Evolutionary conservation across 2,888 invertebrate species (phyloP).

Genomic region (Agrochola lychnidis): DNA sequence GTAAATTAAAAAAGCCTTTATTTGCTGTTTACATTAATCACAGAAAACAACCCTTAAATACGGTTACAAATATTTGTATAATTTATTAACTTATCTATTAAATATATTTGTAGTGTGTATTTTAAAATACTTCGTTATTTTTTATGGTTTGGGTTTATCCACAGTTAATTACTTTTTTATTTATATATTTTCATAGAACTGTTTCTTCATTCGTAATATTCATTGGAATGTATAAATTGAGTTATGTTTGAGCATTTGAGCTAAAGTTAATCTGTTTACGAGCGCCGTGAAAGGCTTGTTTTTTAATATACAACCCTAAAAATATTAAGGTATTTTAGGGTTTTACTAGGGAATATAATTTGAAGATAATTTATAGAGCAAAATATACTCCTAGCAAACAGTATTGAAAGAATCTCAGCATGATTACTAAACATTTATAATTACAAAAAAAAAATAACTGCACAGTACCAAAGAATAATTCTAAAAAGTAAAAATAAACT

Average conservation of each 20-base stretch:
- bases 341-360: neutral
- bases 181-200: neutral
- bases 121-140: neutral
- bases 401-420: neutral
- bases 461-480: neutral
- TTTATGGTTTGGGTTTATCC: neutral
- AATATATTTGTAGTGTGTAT: constrained; percentile 1
- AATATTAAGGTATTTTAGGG: neutral
- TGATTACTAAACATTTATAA: neutral
- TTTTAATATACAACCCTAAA: neutral
- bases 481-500: neutral
- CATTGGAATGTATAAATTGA: constrained; percentile 5
- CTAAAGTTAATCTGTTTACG: too few species aligned
- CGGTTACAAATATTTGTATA: constrained; percentile 17
- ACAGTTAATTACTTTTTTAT: neutral
- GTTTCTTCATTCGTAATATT: neutral
- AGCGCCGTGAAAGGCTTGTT: neutral
- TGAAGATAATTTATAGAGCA: neutral
- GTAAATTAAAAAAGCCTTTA: neutral
- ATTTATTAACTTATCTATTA: neutral
- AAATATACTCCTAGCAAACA: constrained; percentile 12
- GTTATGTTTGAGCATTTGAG: neutral
- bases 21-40: constrained; percentile 8
- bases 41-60: constrained; percentile 33
- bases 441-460: neutral